Base-by-base conservation (phyloP, 2,113 vertebrate species). In the Orycteropus afer region DNA sequence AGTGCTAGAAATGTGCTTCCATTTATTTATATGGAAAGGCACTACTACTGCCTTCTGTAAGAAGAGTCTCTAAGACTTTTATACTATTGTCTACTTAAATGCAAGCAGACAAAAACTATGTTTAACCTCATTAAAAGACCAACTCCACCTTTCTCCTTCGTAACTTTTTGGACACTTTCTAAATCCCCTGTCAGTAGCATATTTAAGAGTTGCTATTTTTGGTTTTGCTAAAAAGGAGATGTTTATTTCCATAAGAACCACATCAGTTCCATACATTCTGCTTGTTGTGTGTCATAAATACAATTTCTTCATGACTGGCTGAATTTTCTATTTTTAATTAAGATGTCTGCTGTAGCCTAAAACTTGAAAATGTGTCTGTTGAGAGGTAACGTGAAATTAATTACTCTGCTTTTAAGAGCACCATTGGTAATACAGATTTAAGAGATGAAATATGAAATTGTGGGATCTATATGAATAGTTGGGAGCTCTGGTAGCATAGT, bases 121-220 rank as follows among this genome's bases (percentile, higher is more conserved):
- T 95, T 96, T 93, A 86, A 87, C 90, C 81, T 93, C 13, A 88
- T 77, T 67, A 86, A 74, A 89, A 47, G 37, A 90, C 20, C 67
- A 92, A 63, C 17, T 59, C 49, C 57, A 74, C 98, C 97, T 98
- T 98, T 98, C 98, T 98, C 97, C 97, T 97, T 99, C 98, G 98
- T 98, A 79, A 51, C 37, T 79, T 74, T 95, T 76, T 81, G 59
- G 32, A 45, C 49, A 51, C 47, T 67, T 88, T 91, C 29, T 69
- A 15, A 53, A 91, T 88, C 67, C 55, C 3, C 9, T 87, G 29
- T 57, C 79, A 78, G 93, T 34, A 91, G 42, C 67, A 77, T 61
- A 57, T 29, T 49, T 89, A 80, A 73, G 81, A 69, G 18, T 71
- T 83, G 12, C 34, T 34, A 59, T 77, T 91, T 81, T 40, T 22